Conservation (phyloP, 1,140 invertebrate genomes). For the Diorhabda carinulata region DNA sequence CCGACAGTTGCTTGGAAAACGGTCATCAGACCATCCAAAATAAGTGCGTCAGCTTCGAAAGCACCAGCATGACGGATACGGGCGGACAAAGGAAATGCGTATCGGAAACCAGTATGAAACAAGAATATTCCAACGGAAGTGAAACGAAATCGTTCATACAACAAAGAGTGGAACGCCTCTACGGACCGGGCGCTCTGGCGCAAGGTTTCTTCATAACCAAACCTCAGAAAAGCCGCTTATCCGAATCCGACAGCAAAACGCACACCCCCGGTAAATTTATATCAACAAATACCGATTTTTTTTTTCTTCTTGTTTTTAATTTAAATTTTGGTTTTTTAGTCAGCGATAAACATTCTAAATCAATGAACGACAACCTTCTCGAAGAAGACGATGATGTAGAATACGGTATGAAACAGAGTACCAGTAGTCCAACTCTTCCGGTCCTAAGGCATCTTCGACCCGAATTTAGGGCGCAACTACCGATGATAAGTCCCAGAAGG, state of each 20-base stretch:
- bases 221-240: slow-evolving; percentile 41
- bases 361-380: slow-evolving; percentile 39
- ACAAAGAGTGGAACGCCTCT: slow-evolving; percentile 79
- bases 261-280: background rate
- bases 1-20: slow-evolving; percentile 38
- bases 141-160: slow-evolving; percentile 80
- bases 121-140: slow-evolving; percentile 41
- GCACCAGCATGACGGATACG: slow-evolving; percentile 25
- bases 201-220: slow-evolving; percentile 76
- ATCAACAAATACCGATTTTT: no score
- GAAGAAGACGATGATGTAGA: slow-evolving; percentile 32
- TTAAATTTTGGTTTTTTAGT: background rate
- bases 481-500: slow-evolving; percentile 58
- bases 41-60: slow-evolving; percentile 31
- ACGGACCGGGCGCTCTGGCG: slow-evolving; percentile 77
- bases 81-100: slow-evolving; percentile 14
- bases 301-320: no score
- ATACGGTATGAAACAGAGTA: slow-evolving; percentile 39
- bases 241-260: slow-evolving; percentile 32
- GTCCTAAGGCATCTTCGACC: slow-evolving; percentile 76
- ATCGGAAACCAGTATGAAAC: slow-evolving; percentile 24
- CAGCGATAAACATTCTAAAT: slow-evolving; percentile 35
- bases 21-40: slow-evolving; percentile 25
- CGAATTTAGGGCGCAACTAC: slow-evolving; percentile 79
- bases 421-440: slow-evolving; percentile 55